These are phyloP conservation scores for Larimichthys crocea DNA, from an alignment of 2,113 vertebrate species.

Conservation along the genomic window DNA sequence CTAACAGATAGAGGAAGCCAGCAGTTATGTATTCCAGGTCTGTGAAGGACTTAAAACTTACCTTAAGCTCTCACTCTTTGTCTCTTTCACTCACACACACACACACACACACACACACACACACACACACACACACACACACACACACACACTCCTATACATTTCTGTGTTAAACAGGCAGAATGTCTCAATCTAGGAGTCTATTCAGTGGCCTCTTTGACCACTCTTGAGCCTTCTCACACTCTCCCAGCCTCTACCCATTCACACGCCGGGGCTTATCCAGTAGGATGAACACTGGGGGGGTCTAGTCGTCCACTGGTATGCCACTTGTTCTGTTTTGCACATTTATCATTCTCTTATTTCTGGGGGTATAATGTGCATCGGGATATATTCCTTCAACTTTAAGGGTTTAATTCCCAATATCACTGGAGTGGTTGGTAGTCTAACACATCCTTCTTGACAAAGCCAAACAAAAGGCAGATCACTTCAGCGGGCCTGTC, in stretches of 20 bases:
- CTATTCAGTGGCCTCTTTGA: constrained; percentile 54
- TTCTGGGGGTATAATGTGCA: constrained; percentile 10
- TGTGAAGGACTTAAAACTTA: background rate
- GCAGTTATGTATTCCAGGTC: background rate
- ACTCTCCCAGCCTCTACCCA: constrained; percentile 41
- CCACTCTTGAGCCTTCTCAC: constrained; percentile 46
- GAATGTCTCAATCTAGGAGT: constrained; percentile 62
- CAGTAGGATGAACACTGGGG: constrained; percentile 20
- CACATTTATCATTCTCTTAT: constrained; percentile 27
- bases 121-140: constrained; percentile 11
- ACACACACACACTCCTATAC: constrained; percentile 20
- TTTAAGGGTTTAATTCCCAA: constrained; percentile 34
- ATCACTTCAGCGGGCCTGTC: constrained; percentile 20
- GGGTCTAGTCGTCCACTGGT: constrained; percentile 6
- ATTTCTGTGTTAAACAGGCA: constrained; percentile 34
- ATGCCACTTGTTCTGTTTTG: constrained; percentile 43
- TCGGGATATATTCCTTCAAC: constrained; percentile 28
- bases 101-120: constrained; percentile 25
- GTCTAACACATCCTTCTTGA: constrained; percentile 33
- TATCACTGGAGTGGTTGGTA: background rate
- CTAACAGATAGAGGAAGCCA: background rate
- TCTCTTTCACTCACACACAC: background rate
- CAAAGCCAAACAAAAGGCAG: constrained; percentile 54
- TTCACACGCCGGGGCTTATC: constrained; percentile 38
- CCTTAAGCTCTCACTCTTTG: background rate